A percentile compares a stretch with the other conserved stretches of the same genome.
Evolutionary conservation across 2,797 vertebrate species (phyloP).

Genomic region (Enteromius trimaculatus): DNA sequence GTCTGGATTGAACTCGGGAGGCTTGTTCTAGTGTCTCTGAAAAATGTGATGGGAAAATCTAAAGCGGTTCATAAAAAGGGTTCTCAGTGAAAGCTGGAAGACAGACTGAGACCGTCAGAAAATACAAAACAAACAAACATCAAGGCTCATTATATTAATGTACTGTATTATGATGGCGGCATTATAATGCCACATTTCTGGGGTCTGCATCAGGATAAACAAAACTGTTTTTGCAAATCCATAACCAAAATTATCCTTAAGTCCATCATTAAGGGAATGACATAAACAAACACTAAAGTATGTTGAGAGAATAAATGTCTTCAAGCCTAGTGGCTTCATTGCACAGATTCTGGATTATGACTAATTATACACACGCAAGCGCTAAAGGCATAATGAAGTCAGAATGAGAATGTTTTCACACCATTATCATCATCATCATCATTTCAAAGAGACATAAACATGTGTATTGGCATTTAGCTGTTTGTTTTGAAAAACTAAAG

Average conservation of each 20-base stretch:
- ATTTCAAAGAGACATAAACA: neutral
- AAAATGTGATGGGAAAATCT: conserved; percentile 13
- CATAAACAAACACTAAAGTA: neutral
- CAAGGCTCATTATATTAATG: conserved; percentile 10
- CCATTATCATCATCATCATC: conserved; percentile 7
- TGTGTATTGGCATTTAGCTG: neutral
- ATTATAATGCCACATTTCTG: neutral
- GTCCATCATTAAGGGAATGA: conserved; percentile 5
- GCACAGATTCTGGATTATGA: neutral
- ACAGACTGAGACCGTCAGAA: neutral
- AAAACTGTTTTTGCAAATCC: neutral
- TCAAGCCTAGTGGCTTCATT: neutral
- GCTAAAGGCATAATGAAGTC: neutral
- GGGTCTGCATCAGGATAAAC: neutral
- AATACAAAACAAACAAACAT: conserved; percentile 25
- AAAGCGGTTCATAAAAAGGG: neutral
- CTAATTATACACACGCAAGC: neutral
- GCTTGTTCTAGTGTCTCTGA: conserved; percentile 8
- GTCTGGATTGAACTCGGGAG: conserved; percentile 6
- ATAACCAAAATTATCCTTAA: conserved; percentile 6
- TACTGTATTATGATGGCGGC: conserved; percentile 1
- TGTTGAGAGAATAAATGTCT: conserved; percentile 4
- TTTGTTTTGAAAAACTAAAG: conserved; percentile 6
- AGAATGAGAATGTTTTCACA: conserved; percentile 1
- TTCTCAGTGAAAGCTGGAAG: neutral